Evolutionary conservation across 2,797 vertebrate genomes (phyloP), one percentile per base, ranked within the genome.

Genomic region (Paedocypris micromegethes): DNA sequence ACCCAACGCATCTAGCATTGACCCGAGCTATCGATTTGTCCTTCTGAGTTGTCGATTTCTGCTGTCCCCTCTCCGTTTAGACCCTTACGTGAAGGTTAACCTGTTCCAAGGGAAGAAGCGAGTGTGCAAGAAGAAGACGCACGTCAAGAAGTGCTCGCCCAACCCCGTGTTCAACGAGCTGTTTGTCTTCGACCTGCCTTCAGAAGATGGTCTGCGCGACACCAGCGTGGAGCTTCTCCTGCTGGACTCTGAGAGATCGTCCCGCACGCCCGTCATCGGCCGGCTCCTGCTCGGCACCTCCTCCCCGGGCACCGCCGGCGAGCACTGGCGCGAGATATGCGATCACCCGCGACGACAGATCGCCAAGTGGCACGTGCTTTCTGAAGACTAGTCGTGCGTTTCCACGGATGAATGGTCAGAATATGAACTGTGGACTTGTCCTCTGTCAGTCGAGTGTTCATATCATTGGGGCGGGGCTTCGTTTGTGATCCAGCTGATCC

Each of bases 151-250:
- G 73, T 93, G 93, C 63, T 90, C 94, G 0, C 96, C 95, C 7
- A 99, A 97, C 74, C 95, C 96, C 0, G 96, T 98, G 72, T 98
- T 98, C 84, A 99, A 98, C 4, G 94, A 99, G 91, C 91, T 96
- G 60, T 98, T 99, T 81, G 94, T 96, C 65, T 99, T 99, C 78
- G 96, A 98, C 76, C 90, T 98, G 81, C 93, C 95, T 75, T 96
- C 92, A 6, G 91, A 97, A 64, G 88, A 92, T 58, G 89, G 92
- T 50, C 91, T 98, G 73, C 89, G 92, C 80, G 93, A 97, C 82
- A 95, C 96, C 86, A 95, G 92, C 64, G 94, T 98, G 84, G 96
- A 99, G 84, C 94, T 98, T 81, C 89, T 98, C 76, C 93, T 99
- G 84, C 87, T 98, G 89, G 95, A 99, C 92, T 98, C 94, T 41